Evolutionary conservation across 1,140 invertebrate species (phyloP).

Genomic region (Spodoptera frugiperda): DNA sequence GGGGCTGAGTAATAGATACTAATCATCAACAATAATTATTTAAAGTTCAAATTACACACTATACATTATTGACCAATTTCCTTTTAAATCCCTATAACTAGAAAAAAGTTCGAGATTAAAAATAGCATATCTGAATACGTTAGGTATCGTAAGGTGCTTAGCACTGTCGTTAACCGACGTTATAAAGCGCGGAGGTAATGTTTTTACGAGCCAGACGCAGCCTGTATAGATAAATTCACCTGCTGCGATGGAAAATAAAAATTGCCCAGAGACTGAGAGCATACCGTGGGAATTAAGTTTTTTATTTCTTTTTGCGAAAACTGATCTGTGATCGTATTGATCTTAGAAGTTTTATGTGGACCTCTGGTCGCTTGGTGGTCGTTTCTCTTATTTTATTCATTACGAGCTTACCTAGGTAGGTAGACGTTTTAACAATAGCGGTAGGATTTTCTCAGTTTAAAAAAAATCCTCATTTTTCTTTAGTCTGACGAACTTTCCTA

Average conservation of each 20-base stretch:
- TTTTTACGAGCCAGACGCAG: constrained; percentile 34
- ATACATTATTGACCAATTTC: too few species aligned
- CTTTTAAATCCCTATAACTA: too few species aligned
- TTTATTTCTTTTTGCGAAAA: neutral
- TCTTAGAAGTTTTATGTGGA: neutral
- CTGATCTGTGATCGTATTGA: neutral
- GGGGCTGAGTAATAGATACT: too few species aligned
- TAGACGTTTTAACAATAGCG: too few species aligned
- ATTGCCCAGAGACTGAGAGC: neutral
- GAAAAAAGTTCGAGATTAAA: too few species aligned
- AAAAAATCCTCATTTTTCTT: too few species aligned
- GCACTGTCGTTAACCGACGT: constrained; percentile 13
- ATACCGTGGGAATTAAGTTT: neutral
- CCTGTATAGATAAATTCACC: constrained; percentile 40
- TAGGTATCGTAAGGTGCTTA: neutral
- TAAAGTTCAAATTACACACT: too few species aligned
- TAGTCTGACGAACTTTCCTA: too few species aligned
- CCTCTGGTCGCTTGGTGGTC: neutral
- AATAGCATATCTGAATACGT: neutral
- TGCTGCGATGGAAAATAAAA: constrained; percentile 27
- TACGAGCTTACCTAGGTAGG: too few species aligned
- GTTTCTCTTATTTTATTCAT: too few species aligned
- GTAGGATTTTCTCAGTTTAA: too few species aligned
- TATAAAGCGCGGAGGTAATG: constrained; percentile 24
- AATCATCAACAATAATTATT: too few species aligned